Percentiles rank a stretch among this genome's conserved stretches.
phyloP scores from a whole-genome alignment of 1,140 invertebrate genomes.

The Musca vetustissima region DNA sequence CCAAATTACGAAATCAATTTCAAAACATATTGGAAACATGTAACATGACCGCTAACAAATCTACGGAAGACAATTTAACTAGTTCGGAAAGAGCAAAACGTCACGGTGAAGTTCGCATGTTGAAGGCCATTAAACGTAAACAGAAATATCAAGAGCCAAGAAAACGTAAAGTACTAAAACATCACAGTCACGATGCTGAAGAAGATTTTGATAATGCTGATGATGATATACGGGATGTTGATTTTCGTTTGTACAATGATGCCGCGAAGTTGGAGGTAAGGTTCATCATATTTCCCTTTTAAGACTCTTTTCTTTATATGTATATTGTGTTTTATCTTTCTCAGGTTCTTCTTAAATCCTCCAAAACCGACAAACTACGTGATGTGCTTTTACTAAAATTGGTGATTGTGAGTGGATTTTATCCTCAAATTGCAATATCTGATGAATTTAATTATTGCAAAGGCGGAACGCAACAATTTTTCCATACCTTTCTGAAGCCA shows the following conservation, averaged over 20 bases:
- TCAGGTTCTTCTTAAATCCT: constrained; percentile 36
- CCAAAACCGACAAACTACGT: constrained; percentile 71
- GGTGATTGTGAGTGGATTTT: constrained; percentile 87
- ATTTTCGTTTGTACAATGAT: constrained; percentile 80
- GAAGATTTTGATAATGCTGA: constrained; percentile 59
- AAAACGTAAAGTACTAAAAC: constrained; percentile 76
- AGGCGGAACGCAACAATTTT: constrained; percentile 81
- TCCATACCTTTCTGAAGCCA: constrained; percentile 89
- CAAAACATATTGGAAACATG: constrained; percentile 80
- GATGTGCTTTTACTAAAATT: constrained; percentile 89
- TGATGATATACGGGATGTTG: constrained; percentile 88
- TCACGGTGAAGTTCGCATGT: constrained; percentile 83
- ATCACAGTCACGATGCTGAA: constrained; percentile 36
- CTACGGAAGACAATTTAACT: constrained; percentile 62
- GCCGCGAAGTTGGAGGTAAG: constrained; percentile 64
- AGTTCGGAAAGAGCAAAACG: constrained; percentile 77
- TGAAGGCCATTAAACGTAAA: constrained; percentile 77
- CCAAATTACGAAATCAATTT: constrained; percentile 89
- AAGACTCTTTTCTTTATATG: too few species aligned
- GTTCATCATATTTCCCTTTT: too few species aligned
- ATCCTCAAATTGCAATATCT: constrained; percentile 88
- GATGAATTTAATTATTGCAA: constrained; percentile 95
- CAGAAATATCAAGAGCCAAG: constrained; percentile 62
- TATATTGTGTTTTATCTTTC: background rate
- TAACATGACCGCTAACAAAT: constrained; percentile 58